Evolutionary conservation across 2,888 invertebrate genomes (phyloP).

Genomic region (Apamea anceps): DNA sequence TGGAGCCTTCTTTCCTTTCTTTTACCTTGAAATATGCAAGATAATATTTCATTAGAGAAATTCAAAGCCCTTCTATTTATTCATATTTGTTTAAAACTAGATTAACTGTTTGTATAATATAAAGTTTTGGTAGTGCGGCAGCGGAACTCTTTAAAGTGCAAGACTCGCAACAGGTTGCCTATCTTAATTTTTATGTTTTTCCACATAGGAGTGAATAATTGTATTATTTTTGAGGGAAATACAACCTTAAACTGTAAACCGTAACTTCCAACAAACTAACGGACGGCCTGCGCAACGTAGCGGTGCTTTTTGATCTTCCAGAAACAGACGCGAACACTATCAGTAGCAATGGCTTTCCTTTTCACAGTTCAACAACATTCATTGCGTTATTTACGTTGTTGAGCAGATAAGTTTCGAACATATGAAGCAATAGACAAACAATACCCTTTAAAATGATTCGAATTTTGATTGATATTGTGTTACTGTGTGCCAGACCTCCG

Average conservation of each 20-base stretch:
- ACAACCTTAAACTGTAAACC: no score
- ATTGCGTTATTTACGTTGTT: no score
- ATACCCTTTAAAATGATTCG: no score
- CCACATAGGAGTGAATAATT: no score
- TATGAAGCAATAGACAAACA: no score
- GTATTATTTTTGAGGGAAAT: no score
- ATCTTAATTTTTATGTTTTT: no score
- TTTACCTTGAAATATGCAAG: constrained; percentile 67
- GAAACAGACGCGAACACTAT: background rate
- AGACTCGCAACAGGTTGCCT: background rate
- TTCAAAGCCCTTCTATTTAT: background rate
- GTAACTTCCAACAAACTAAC: background rate
- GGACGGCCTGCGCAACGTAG: background rate
- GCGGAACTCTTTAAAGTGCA: background rate
- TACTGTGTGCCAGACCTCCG: background rate
- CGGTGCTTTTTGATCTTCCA: background rate
- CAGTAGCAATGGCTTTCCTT: no score
- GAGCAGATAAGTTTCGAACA: no score
- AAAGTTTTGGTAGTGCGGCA: background rate
- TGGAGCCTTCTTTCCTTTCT: constrained; percentile 72
- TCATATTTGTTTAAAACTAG: background rate
- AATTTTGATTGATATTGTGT: no score
- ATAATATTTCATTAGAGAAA: background rate
- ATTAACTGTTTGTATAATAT: background rate
- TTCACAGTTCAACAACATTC: no score